phyloP scores from a whole-genome alignment of 2,888 invertebrate genomes.

The Capitulum mitella region DNA sequence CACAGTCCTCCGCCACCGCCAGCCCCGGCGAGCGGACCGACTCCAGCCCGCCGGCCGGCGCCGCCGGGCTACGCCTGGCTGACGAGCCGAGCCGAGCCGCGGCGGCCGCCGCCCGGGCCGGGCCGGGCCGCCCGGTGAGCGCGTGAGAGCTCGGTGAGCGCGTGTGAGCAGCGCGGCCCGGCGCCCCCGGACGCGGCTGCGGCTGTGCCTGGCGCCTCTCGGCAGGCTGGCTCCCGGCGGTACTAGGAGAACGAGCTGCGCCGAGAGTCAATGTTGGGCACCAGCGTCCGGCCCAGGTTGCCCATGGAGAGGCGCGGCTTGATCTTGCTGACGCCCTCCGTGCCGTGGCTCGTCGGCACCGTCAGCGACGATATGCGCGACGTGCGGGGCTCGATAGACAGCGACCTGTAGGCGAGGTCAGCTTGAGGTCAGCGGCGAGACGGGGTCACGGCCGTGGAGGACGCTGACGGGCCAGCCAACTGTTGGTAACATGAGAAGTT shows the following conservation, averaged over 20 bases:
- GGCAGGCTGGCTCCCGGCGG: not conserved
- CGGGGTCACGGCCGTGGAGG: not conserved
- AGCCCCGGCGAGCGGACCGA: no score
- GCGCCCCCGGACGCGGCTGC: no score
- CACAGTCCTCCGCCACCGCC: no score
- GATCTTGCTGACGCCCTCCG: not conserved
- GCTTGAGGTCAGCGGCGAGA: not conserved
- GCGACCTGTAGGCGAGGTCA: not conserved
- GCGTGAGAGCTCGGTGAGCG: not conserved
- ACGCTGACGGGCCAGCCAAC: no score
- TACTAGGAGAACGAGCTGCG: conserved; percentile 23
- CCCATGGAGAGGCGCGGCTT: conserved; percentile 24
- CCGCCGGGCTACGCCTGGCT: no score
- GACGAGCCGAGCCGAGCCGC: no score
- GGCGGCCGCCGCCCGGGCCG: not conserved
- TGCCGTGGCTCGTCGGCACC: not conserved
- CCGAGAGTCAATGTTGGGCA: not conserved
- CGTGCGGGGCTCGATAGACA: conserved; percentile 13
- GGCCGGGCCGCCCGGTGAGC: not conserved
- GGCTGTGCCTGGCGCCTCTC: no score
- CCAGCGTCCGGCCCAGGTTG: conserved; percentile 14
- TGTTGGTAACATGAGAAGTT: no score
- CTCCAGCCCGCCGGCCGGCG: no score
- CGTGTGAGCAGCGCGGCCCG: not conserved
- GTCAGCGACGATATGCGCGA: conserved; percentile 8